These are phyloP conservation scores for Etheostoma spectabile DNA, from an alignment of 2,113 vertebrate species.

Conservation along the genomic window DNA sequence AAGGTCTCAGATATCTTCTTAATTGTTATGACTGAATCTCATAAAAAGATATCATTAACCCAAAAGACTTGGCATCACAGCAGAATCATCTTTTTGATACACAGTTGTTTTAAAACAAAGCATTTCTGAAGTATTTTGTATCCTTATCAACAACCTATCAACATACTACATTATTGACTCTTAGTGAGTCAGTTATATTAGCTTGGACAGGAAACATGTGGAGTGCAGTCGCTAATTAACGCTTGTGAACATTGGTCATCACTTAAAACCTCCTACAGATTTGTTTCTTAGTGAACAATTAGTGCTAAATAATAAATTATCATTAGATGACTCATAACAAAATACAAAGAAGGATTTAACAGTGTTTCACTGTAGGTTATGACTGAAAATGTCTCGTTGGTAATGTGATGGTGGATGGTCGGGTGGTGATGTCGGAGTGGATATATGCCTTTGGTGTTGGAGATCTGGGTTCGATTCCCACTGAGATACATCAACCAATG, in stretches of 20 bases:
- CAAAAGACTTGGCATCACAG: not conserved
- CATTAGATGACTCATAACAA: not conserved
- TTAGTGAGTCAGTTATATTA: not conserved
- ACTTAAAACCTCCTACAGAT: not conserved
- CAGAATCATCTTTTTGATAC: slow-evolving; percentile 8
- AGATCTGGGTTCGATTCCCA: too few relatives aligned
- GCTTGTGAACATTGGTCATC: not conserved
- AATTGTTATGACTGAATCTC: not conserved
- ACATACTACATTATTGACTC: not conserved
- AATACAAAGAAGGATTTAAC: not conserved
- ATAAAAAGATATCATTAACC: not conserved
- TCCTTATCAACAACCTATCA: not conserved
- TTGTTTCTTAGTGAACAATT: not conserved
- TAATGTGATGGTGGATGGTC: not conserved
- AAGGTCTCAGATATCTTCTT: not conserved
- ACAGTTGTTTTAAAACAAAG: not conserved
- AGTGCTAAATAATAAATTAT: not conserved
- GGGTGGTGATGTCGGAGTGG: too few relatives aligned
- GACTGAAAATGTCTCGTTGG: not conserved
- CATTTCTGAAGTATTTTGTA: not conserved
- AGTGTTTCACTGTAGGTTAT: not conserved
- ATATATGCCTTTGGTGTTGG: too few relatives aligned
- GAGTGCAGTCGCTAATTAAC: not conserved
- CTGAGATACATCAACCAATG: too few relatives aligned
- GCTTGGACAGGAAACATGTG: not conserved